Evolutionary conservation across 2,113 vertebrate species (phyloP).

Genomic region (Peromyscus polionotus): DNA sequence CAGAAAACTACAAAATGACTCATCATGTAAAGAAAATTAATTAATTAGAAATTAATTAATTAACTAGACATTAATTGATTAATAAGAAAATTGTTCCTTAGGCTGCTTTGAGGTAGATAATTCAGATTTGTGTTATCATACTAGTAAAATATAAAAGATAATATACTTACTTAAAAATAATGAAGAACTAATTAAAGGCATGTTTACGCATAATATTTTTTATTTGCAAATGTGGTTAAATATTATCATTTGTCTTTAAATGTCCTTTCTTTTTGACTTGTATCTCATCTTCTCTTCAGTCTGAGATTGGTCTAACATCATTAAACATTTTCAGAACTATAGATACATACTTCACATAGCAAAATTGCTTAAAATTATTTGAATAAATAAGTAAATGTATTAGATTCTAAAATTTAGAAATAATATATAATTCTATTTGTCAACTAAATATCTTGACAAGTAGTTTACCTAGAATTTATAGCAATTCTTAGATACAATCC

Average conservation of each 20-base stretch:
- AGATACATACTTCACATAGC: not conserved
- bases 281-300: not conserved
- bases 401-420: not conserved
- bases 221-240: not conserved
- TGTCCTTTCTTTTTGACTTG: not conserved
- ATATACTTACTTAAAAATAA: not conserved
- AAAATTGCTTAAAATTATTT: not conserved
- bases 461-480: not conserved
- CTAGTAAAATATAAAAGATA: not conserved
- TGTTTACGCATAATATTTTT: not conserved
- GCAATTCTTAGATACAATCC: not conserved
- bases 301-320: not conserved
- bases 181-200: not conserved
- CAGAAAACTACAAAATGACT: not conserved
- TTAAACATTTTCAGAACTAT: not conserved
- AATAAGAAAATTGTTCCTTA: not conserved
- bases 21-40: not conserved
- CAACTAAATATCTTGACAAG: not conserved
- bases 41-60: not conserved
- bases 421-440: not conserved
- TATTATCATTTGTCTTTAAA: not conserved
- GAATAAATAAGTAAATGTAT: slow-evolving; percentile 1
- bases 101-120: not conserved
- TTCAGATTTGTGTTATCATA: not conserved
- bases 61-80: not conserved